phyloP scores from a whole-genome alignment of 2,797 vertebrate species.

The Paratrypauchen microcephalus region DNA sequence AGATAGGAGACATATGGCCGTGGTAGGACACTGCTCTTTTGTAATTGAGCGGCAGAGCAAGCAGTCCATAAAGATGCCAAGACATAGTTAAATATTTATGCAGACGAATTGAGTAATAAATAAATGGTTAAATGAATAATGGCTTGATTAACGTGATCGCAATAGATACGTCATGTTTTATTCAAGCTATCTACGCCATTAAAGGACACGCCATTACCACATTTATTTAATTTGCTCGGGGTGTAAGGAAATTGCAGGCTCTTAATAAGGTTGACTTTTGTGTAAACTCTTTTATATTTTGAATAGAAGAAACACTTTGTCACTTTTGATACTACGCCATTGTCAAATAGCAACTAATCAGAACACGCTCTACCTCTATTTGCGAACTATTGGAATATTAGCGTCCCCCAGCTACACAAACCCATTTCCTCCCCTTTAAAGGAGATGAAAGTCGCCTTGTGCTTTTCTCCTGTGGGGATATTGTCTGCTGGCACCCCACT shows the following conservation, averaged over 20 bases:
- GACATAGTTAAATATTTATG: constrained; percentile 87
- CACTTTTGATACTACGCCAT: constrained; percentile 19
- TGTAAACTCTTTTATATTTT: constrained; percentile 19
- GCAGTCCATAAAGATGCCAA: constrained; percentile 86
- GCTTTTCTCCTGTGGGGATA: constrained; percentile 65
- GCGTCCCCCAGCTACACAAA: constrained; percentile 47
- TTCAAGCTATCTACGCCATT: constrained; percentile 64
- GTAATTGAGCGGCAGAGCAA: constrained; percentile 80
- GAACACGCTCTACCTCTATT: constrained; percentile 26
- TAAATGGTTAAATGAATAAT: constrained; percentile 84
- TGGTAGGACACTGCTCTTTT: constrained; percentile 76
- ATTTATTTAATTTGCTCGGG: constrained; percentile 53
- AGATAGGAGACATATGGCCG: constrained; percentile 81
- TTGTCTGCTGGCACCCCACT: constrained; percentile 56
- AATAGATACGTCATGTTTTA: constrained; percentile 81
- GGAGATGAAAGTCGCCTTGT: constrained; percentile 56
- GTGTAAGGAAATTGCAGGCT: constrained; percentile 20
- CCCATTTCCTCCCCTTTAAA: constrained; percentile 56
- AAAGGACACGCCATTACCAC: constrained; percentile 44
- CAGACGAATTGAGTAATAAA: constrained; percentile 84
- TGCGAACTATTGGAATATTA: constrained; percentile 44
- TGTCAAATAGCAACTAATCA: constrained; percentile 49
- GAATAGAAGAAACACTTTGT: constrained; percentile 14
- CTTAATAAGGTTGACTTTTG: constrained; percentile 37
- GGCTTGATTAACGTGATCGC: constrained; percentile 73